Evolutionary conservation across 1,140 invertebrate genomes (phyloP), one percentile per base, ranked within the genome.

Genomic region (Paracyclopina nana): DNA sequence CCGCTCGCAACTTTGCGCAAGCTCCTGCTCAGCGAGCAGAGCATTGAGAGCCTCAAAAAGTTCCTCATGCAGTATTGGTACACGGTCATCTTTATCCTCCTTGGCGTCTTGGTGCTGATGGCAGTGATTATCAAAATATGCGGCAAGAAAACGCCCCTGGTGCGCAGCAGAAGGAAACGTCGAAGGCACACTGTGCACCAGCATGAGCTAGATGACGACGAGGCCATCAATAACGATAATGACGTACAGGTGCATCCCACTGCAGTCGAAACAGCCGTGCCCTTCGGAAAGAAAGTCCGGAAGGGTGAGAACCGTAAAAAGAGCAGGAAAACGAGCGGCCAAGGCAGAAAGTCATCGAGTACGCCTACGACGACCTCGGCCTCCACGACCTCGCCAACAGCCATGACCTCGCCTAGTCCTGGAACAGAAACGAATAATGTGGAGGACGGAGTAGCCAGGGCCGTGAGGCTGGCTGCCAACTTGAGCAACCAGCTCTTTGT

Each of bases 1-100:
- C 85, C 85, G n/a, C 68, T 91, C 59, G 84, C 85, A 14, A 90
- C 85, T 14, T 66, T 91, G 27, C 72, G 84, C 9, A 84, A 85
- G 63, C 68, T 90, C 12, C 66, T 91, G 29, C 70, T 90, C 16
- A 86, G 83, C 0, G 84, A 87, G 60, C 81, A 90, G 63, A 85
- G 80, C 59, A 75, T 91, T 14, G 80, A 80, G 16, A 80, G 77
- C 49, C 66, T 85, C 58, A 81, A 80, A 61, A 73, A 76, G 59
- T 92, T 84, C 82, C 70, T 88, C 55, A 64, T 75, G 38, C 72
- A 79, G 18, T 78, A 85, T 62, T 87, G 82, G 82, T 87, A 85
- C 64, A 78, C 78, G 0, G 80, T 81, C 20, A 71, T 76, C 11
- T 66, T 82, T 51, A 79, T 82, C 29, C 68, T 80, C 31, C 64